Percentiles rank a stretch among this genome's conserved stretches.
phyloP scores from a whole-genome alignment of 2,888 invertebrate genomes.

The Orchesellides sinensis region DNA sequence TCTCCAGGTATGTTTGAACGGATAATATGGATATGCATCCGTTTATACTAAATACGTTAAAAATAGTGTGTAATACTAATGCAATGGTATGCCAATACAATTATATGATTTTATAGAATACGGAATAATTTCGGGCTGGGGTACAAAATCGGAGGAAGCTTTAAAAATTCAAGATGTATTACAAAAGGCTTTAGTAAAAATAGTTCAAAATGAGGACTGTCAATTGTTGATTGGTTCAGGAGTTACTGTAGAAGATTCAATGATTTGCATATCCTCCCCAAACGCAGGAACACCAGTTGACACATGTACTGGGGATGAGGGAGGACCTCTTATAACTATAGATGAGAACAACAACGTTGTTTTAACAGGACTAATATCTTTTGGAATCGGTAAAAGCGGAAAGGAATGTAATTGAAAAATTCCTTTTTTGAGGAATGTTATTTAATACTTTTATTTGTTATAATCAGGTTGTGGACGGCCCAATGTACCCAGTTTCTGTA shows the following conservation, averaged over 20 bases:
- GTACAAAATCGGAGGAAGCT: conserved; percentile 42
- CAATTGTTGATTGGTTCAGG: conserved; percentile 11
- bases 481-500: conserved; percentile 59
- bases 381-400: conserved; percentile 41
- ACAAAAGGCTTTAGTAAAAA: conserved; percentile 31
- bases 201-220: conserved; percentile 22
- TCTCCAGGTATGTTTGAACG: conserved; percentile 1
- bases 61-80: too few species aligned
- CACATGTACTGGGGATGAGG: conserved; percentile 51
- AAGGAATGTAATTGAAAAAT: not conserved
- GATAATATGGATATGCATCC: too few species aligned
- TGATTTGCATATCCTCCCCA: conserved; percentile 39
- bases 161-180: conserved; percentile 13
- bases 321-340: conserved; percentile 39
- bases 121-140: conserved; percentile 51
- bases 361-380: conserved; percentile 39
- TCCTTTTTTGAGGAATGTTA: not conserved
- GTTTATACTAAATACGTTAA: too few species aligned
- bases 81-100: too few species aligned
- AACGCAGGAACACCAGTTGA: not conserved
- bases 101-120: not conserved
- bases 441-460: not conserved
- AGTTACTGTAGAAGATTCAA: conserved; percentile 29
- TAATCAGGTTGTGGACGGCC: conserved; percentile 59
- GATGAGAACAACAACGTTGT: not conserved